Evolutionary conservation across 2,888 invertebrate species (phyloP), one percentile per base, ranked within the genome.

Genomic region (Ceramica pisi): DNA sequence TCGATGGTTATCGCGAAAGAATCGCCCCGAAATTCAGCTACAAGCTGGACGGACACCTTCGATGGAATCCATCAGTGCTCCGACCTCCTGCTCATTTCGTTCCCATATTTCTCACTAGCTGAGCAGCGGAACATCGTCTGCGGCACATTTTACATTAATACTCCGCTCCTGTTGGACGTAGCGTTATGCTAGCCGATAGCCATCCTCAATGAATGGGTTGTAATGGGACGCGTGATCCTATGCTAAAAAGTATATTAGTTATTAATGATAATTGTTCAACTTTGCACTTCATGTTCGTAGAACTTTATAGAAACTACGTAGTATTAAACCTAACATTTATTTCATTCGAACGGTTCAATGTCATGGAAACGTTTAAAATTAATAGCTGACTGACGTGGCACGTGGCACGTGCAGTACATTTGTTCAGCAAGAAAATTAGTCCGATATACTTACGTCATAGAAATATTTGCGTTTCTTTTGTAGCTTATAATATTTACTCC

Each of bases 351-450:
- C 23, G 9, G 46, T 46, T 70, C 46, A 26, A 23, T 14, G 14
- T 46, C 16, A 21, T 46, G n/a, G 35, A 4, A 21, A 21, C 71
- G 38, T 21, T 70, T 38, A 35, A n/a, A 68, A 68, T 44, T n/a
- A 53, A 70, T 70, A 16, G n/a, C 35, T 21, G 46, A n/a, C 23
- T 53, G 14, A 16, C 23, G 12, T 70, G 71, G 0, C 6, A 26
- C 71, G 12, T 70, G 71, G 0, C 6, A 26, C 71, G 53, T 70
- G 51, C 51, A 53, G 10, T 16, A 35, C 0, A 1, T 44, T 69
- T 44, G n/a, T 23, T 44, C 23, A n/a, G 10, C 35, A 50, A 26
- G 19, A 65, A 23, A 14, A 21, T 51, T 50, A 69, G 41, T 51
- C 31, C 5, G 41, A 35, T 35, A 16, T 21, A 35, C 23, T 16